phyloP scores from a whole-genome alignment of 2,113 vertebrate genomes.

The Myocastor coypus region DNA sequence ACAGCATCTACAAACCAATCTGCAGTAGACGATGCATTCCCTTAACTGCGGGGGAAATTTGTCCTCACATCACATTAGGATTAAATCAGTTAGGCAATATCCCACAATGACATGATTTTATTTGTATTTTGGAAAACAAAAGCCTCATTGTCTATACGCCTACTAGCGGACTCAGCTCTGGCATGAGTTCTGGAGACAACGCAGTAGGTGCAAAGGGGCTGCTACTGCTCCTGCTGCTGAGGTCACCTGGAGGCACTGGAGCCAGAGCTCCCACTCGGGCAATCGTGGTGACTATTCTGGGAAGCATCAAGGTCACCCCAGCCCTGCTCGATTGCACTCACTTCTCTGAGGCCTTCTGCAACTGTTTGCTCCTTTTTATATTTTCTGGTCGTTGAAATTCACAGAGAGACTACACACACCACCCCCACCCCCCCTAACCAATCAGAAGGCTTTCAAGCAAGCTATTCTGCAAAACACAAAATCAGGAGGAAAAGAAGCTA shows the following conservation, averaged over 20 bases:
- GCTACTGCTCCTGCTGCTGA: constrained; percentile 1
- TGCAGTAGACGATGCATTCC: constrained; percentile 5
- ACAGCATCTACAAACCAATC: constrained; percentile 13
- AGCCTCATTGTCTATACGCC: constrained; percentile 52
- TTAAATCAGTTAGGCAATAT: constrained; percentile 66
- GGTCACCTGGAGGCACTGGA: constrained; percentile 58
- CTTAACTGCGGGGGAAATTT: constrained; percentile 55
- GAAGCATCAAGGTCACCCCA: constrained; percentile 69
- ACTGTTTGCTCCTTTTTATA: constrained; percentile 66
- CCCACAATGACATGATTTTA: constrained; percentile 12
- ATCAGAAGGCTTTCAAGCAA: constrained; percentile 78
- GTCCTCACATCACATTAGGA: constrained; percentile 72
- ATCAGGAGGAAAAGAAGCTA: constrained; percentile 76
- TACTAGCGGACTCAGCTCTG: background rate
- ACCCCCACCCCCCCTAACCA: background rate
- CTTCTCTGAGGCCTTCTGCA: constrained; percentile 71
- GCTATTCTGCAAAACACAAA: constrained; percentile 72
- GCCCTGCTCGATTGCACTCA: constrained; percentile 65
- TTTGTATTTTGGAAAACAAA: constrained; percentile 64
- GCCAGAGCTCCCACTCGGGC: constrained; percentile 45
- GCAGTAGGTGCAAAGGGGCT: background rate
- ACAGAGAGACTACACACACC: constrained; percentile 51
- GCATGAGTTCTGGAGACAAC: constrained; percentile 17
- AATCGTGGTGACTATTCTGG: constrained; percentile 64
- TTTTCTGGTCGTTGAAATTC: constrained; percentile 71